Base-by-base conservation (phyloP, 2,797 vertebrate species). In the Coendou prehensilis region DNA sequence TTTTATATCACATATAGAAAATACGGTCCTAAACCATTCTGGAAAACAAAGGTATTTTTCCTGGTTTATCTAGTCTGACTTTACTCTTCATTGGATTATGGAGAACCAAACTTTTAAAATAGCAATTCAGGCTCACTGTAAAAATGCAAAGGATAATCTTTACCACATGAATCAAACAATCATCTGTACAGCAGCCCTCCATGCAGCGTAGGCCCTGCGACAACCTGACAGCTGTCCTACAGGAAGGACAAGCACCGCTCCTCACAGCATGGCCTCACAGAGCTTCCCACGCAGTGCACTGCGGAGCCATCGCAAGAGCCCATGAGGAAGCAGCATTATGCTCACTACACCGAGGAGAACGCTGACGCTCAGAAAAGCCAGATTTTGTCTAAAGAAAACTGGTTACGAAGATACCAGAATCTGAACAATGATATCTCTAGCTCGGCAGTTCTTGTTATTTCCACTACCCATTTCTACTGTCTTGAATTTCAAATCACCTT, bases 21-120 rank as follows among this genome's bases (percentile, higher is more conserved):
- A 64, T 50, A 69, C 3, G 30, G 26, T 54, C 50, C 78, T 61
- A 91, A 83, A 87, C 52, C 56, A 85, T 30, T 63, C 52, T 91
- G 52, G 33, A 93, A 95, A 93, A 87, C 15, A 4, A 83, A 92
- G 84, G 45, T 37, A 52, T 80, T 80, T 61, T 91, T 81, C 73
- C 56, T 67, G 56, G 22, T 56, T 88, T 85, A 61, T 61, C 37
- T 84, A 54, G 56, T 82, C 20, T 79, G 56, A 83, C 63, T 78
- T 78, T 47, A 80, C 5, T 73, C 30, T 20, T 93, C 20, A 64
- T 2, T 88, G 20, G 18, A 73, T 54, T 59, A 69, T 15, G 6
- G 47, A 33, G 7, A 85, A 83, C 45, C 54, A 85, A 88, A 85
- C 41, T 52, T 89, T 20, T 17, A 59, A 89, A 89, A 86, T 1